Conservation (phyloP, 2,888 invertebrate species). For the Papilio protenor region DNA sequence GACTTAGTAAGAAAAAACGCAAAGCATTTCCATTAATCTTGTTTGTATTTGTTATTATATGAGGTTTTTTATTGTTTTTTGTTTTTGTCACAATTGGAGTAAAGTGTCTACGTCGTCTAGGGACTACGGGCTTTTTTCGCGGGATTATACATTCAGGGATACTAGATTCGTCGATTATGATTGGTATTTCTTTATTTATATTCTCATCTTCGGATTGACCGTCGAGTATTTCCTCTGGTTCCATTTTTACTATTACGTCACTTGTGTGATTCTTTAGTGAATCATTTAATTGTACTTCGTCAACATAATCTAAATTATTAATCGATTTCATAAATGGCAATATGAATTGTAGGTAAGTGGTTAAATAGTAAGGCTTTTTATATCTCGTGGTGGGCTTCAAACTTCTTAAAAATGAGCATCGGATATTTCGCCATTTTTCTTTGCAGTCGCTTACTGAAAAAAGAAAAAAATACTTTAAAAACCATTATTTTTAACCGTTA, state of each 20-base stretch:
- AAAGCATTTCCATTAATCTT: conserved; percentile 46
- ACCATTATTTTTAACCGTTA: neutral
- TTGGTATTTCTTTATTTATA: conserved; percentile 20
- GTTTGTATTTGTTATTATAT: conserved; percentile 18
- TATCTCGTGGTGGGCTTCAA: conserved; percentile 53
- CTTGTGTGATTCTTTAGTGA: conserved; percentile 36
- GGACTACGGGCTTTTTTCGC: neutral
- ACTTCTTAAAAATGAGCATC: conserved; percentile 57
- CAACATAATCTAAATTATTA: conserved; percentile 43
- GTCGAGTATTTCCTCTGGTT: conserved; percentile 36
- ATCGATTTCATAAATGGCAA: conserved; percentile 56
- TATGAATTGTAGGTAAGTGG: conserved; percentile 55
- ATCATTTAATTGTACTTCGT: conserved; percentile 36
- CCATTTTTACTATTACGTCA: conserved; percentile 44
- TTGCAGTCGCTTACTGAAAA: conserved; percentile 58
- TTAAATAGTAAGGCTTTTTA: conserved; percentile 58
- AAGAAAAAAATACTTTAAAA: conserved; percentile 19
- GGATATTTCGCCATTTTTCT: conserved; percentile 60
- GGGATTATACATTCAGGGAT: conserved; percentile 19
- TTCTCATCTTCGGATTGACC: conserved; percentile 26
- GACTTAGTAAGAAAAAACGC: conserved; percentile 56
- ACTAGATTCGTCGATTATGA: conserved; percentile 13
- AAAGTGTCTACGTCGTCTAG: conserved; percentile 26
- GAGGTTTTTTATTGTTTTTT: conserved; percentile 20
- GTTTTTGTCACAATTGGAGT: conserved; percentile 1